Percentiles rank a stretch among this genome's conserved stretches.
Evolutionary conservation across 2,888 invertebrate genomes (phyloP).

Genomic region (Synergus itoensis): DNA sequence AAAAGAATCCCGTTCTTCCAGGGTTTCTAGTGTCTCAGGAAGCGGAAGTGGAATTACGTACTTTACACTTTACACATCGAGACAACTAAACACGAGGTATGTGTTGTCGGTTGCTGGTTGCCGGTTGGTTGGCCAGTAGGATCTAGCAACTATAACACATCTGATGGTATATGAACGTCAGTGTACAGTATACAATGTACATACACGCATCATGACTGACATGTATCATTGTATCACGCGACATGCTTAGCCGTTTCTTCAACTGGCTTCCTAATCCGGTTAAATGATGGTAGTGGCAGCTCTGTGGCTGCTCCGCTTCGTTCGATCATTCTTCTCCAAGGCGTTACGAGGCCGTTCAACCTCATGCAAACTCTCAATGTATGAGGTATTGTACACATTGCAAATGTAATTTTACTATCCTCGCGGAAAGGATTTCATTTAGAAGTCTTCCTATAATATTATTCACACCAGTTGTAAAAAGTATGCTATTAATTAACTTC

Average conservation of each 20-base stretch:
- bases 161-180: not conserved
- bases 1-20: not conserved
- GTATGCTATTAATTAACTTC: too few relatives aligned
- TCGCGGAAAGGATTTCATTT: constrained; percentile 3
- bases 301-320: constrained; percentile 66
- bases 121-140: constrained; percentile 15
- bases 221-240: constrained; percentile 56
- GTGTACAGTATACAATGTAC: not conserved
- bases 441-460: not conserved
- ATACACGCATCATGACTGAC: constrained; percentile 36
- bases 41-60: constrained; percentile 37
- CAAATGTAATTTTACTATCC: constrained; percentile 23
- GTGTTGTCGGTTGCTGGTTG: not conserved
- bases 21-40: constrained; percentile 29
- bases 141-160: constrained; percentile 3
- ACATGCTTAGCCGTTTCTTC: constrained; percentile 63
- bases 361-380: constrained; percentile 44
- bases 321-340: constrained; percentile 68
- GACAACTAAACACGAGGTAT: constrained; percentile 21
- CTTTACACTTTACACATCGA: constrained; percentile 16
- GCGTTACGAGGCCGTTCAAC: constrained; percentile 75
- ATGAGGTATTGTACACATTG: not conserved
- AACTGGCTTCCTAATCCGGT: constrained; percentile 76
- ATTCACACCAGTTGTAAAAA: too few relatives aligned
- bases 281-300: constrained; percentile 68